Evolutionary conservation across 2,113 vertebrate genomes (phyloP), one percentile per base, ranked within the genome.

Genomic region (Semicossyphus pulcher): DNA sequence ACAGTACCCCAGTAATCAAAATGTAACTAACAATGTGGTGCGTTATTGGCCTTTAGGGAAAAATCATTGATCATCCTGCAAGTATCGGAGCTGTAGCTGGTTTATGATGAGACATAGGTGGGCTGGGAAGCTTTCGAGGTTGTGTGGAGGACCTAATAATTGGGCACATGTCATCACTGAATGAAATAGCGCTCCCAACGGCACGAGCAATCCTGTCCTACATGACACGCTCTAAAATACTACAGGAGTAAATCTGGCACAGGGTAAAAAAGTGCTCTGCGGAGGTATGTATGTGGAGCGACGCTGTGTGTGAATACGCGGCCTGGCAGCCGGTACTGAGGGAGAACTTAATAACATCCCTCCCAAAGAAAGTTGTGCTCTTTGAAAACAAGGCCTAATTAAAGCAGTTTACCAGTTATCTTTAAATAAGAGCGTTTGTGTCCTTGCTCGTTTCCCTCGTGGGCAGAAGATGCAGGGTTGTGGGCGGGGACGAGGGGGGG

Each of bases 381-480:
- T 87, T 82, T 80, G 64, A 84, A 87, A 86, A 80, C 78, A 54
- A 79, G 66, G 51, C 61, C 76, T 86, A 90, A 88, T 93, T 91
- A 90, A 86, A 78, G 41, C 53, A 82, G 74, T 91, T 90, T 89
- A 90, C 72, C 67, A 79, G 71, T 91, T 88, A 85, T 93, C 82
- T 88, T 79, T 84, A 83, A 88, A 88, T 78, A 82, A 77, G 58
- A 83, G 54, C 52, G 28, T 81, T 74, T 70, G 69, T 78, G 85
- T 88, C 86, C 81, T 92, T 77, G 72, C 68, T 84, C 51, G 73
- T 78, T 76, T 86, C 83, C 65, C 89, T 87, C 77, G 16, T 65
- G 88, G 84, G 75, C 36, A 63, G 31, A 69, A 77, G 62, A 87
- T 59, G 56, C 36, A 44, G 67, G 29, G 28, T 64, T 59, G 48